A percentile compares a stretch with the other conserved stretches of the same genome.
These are phyloP conservation scores for Leptodactylus fallax DNA, from an alignment of 2,797 vertebrate species.

Conservation along the genomic window DNA sequence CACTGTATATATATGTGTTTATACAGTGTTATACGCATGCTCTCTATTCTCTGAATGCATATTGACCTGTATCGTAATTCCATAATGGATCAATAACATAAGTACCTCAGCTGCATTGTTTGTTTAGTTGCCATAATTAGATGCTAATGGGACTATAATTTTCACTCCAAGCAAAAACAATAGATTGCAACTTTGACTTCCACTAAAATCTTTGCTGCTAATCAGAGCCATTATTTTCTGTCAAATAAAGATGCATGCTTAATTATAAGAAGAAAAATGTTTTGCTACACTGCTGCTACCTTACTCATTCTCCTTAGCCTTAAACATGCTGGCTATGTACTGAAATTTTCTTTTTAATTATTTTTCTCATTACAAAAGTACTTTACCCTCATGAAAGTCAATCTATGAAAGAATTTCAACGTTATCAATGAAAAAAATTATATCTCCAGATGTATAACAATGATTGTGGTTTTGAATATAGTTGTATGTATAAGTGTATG, in stretches of 20 bases:
- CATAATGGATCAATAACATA: constrained; percentile 52
- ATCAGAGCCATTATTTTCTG: constrained; percentile 55
- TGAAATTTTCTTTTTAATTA: constrained; percentile 17
- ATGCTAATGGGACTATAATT: constrained; percentile 52
- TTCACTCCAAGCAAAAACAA: constrained; percentile 45
- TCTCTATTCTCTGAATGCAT: constrained; percentile 6
- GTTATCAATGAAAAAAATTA: neutral
- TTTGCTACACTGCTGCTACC: neutral
- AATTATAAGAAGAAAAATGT: constrained; percentile 2
- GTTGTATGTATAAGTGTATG: no score
- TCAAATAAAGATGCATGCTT: constrained; percentile 30
- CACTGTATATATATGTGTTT: neutral
- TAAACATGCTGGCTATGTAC: neutral
- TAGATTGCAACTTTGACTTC: constrained; percentile 46
- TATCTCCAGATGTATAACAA: no score
- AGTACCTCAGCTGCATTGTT: constrained; percentile 25
- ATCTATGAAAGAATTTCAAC: neutral
- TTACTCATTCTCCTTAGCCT: neutral
- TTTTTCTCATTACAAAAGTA: constrained; percentile 20
- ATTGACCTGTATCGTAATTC: constrained; percentile 48
- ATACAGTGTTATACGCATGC: neutral
- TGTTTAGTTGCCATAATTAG: constrained; percentile 48
- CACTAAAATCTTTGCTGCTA: constrained; percentile 51
- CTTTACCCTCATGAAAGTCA: constrained; percentile 12
- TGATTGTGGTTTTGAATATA: no score